phyloP scores from a whole-genome alignment of 2,797 vertebrate species.

The Morus bassanus region DNA sequence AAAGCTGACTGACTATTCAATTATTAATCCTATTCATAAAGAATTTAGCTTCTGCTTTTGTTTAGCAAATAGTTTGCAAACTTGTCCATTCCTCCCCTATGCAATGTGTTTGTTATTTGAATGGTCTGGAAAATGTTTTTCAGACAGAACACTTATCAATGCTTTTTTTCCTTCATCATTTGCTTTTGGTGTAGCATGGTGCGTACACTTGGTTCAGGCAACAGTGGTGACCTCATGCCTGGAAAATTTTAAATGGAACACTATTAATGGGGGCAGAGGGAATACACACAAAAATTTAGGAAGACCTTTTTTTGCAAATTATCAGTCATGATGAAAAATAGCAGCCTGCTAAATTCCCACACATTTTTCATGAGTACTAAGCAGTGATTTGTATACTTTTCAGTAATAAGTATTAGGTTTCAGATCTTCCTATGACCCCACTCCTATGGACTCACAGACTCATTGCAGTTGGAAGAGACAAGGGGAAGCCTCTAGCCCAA shows the following conservation, averaged over 20 bases:
- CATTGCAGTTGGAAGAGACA: not conserved
- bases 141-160: not conserved
- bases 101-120: not conserved
- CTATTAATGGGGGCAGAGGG: rapidly evolving
- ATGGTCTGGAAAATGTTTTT: not conserved
- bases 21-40: conserved; percentile 40
- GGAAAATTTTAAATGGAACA: not conserved
- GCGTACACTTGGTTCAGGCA: not conserved
- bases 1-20: not conserved
- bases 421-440: not conserved
- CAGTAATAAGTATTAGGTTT: not conserved
- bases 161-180: not conserved
- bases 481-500: not conserved
- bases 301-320: not conserved
- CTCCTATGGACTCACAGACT: not conserved
- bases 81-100: not conserved
- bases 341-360: not conserved
- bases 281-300: not conserved
- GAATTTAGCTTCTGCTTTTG: conserved; percentile 18
- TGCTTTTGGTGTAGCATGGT: not conserved
- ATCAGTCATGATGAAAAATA: not conserved
- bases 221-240: not conserved
- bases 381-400: not conserved
- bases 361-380: not conserved
- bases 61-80: conserved; percentile 5